Base-by-base conservation (phyloP, 1,140 invertebrate species). In the Leptopilina clavipes region DNA sequence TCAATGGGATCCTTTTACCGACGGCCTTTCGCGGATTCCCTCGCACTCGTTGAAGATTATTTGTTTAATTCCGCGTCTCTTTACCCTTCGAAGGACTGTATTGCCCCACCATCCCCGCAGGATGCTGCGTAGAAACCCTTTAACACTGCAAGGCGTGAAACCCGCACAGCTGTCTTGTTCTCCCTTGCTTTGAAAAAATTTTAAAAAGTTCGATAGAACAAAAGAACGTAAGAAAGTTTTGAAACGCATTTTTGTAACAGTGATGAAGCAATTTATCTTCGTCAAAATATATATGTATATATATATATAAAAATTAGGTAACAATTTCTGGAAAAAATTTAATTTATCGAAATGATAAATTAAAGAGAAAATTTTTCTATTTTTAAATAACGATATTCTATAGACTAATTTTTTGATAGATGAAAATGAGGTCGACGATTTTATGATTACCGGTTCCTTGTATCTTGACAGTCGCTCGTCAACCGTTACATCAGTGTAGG, bases 1-100 rank as follows among this genome's bases (percentile, higher is more conserved):
- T 90, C 88, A 90, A 90, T 90, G 87, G 88, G 88, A 88, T 89
- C 88, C 88, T 90, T 89, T 90, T 89, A 89, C 86, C 78, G 82
- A 75, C 82, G 79, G 82, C 85, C 82, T 85, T 81, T 84, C 85
- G 84, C 84, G 83, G 84, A 88, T 87, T 86, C 87, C 85, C 86
- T 84, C 81, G n/a, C n/a, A 80, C 79, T 77, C 74, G 74, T 73
- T 74, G 74, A 76, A 81, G 87, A 89, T 88, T 89, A 89, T 89
- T 89, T 89, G 87, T 89, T 89, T 87, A 89, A 89, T 88, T 89
- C 83, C 85, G 83, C 82, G 77, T 52, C 81, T 74, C 81, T 73
- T 73, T 82, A 25, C 72, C 70, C 59, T 65, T 31, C 22, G 22
- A 65, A n/a, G 59, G 22, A 65, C 25, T 31, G 37, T 14, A 65